Evolutionary conservation across 92 coral and sea anemone species (phyloP).

Genomic region (Parazoanthus darwini): DNA sequence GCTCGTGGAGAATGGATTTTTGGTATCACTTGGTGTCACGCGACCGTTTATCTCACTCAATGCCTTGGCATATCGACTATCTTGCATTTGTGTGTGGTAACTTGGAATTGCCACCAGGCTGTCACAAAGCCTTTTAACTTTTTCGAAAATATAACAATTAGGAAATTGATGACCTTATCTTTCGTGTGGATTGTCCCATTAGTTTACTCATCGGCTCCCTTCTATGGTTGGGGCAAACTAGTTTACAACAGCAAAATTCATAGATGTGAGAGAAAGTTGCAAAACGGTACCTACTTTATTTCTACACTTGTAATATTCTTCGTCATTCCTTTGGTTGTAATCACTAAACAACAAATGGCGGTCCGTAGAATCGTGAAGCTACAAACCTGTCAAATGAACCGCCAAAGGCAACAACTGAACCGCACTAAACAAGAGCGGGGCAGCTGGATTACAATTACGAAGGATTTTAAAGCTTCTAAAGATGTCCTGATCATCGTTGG

Average conservation of each 20-base stretch:
- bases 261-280: conserved; percentile 13
- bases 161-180: background rate
- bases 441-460: background rate
- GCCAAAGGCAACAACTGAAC: background rate
- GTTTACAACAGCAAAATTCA: conserved; percentile 7
- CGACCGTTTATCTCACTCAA: background rate
- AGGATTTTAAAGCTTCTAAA: conserved; percentile 3
- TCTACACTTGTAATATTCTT: background rate
- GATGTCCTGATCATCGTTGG: conserved; percentile 6
- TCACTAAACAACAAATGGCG: conserved; percentile 30
- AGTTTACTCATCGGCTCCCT: background rate
- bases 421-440: background rate
- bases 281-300: background rate
- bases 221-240: conserved; percentile 22
- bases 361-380: background rate
- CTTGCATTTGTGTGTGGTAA: conserved; percentile 12
- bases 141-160: background rate
- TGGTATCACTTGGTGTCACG: conserved; percentile 18
- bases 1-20: conserved; percentile 22
- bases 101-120: conserved; percentile 19
- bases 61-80: conserved; percentile 5
- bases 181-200: conserved; percentile 21
- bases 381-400: conserved; percentile 2
- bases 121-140: conserved; percentile 19
- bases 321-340: background rate